Percentiles rank a stretch among this genome's conserved stretches.
Conservation (phyloP, 2,113 vertebrate species). For the Colinus virginianus region DNA sequence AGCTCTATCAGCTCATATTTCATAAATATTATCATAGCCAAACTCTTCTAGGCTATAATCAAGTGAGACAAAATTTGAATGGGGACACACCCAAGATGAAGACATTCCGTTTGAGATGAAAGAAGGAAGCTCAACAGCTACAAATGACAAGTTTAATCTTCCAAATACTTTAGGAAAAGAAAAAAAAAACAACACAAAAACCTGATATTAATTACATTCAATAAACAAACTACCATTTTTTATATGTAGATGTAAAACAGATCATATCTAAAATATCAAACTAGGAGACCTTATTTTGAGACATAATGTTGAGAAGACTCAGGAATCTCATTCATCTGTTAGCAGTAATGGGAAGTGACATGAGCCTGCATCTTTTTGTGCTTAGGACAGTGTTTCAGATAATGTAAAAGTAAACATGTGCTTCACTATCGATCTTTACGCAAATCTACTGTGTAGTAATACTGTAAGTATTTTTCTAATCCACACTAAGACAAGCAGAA, state of each 20-base stretch:
- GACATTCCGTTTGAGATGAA: not conserved
- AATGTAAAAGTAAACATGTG: not conserved
- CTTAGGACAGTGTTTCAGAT: not conserved
- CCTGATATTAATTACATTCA: not conserved
- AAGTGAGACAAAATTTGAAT: not conserved
- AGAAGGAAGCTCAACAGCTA: not conserved
- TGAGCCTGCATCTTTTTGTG: not conserved
- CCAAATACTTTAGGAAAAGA: not conserved
- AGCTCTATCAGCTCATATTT: not conserved
- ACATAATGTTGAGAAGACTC: not conserved
- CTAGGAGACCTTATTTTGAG: not conserved
- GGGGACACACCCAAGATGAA: not conserved
- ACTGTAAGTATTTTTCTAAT: not conserved
- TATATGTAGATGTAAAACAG: not conserved
- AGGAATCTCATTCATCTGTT: not conserved
- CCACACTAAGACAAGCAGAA: not conserved
- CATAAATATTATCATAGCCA: slow-evolving; percentile 15
- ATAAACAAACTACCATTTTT: not conserved
- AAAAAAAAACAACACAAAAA: not conserved
- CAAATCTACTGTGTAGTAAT: not conserved
- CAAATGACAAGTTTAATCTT: slow-evolving; percentile 4
- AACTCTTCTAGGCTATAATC: not conserved
- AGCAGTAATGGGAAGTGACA: rapidly evolving
- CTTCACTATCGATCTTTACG: not conserved
- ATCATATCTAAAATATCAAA: not conserved